Base-by-base conservation (phyloP, 2,888 invertebrate genomes). In the Lucinisca nassula region DNA sequence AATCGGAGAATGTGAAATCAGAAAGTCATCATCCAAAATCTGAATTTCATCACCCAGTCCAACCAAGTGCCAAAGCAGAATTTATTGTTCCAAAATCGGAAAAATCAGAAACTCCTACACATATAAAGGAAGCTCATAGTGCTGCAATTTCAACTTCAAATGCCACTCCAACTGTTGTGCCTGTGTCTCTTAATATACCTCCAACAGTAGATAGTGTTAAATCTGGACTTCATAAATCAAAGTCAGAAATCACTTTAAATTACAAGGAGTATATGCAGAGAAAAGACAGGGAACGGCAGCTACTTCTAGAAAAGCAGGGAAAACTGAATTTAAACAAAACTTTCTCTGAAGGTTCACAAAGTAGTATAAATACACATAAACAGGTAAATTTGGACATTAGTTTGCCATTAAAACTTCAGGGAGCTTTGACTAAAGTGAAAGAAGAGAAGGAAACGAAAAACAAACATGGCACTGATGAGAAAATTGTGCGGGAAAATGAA, bases 261-360 rank as follows among this genome's bases (percentile, higher is more conserved):
- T 88, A 85, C 58, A 86, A 85, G 79, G 84, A 86, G 6, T 90
- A 90, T 67, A 32, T 90, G 12, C 85, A 88, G 80, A 79, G 90
- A 21, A 88, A 86, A 76, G 88, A 90, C 49, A 79, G 73, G 55
- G 90, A 90, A 78, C 24, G 58, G 30, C 40, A 75, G 27, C 10
- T n/a, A 21, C n/a, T 55, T 8, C 55, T 8, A n/a, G 55, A 55
- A 21, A 55, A 67, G 35, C 67, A 67, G 21, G 6, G 1, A 27
- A 80, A 80, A 49, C 58, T 40, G 58, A 35, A 55, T 49, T 61
- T 90, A n/a, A 90, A 88, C 58, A 87, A 84, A 74, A 85, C 85
- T 12, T 90, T 85, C 74, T 74, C 84, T 61, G 87, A 90, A 73
- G 76, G 79, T 17, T 55, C 55, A 14, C 55, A 55, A n/a, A 67